These are phyloP conservation scores for Merluccius polli DNA, from an alignment of 2,797 vertebrate genomes.

Conservation along the genomic window DNA sequence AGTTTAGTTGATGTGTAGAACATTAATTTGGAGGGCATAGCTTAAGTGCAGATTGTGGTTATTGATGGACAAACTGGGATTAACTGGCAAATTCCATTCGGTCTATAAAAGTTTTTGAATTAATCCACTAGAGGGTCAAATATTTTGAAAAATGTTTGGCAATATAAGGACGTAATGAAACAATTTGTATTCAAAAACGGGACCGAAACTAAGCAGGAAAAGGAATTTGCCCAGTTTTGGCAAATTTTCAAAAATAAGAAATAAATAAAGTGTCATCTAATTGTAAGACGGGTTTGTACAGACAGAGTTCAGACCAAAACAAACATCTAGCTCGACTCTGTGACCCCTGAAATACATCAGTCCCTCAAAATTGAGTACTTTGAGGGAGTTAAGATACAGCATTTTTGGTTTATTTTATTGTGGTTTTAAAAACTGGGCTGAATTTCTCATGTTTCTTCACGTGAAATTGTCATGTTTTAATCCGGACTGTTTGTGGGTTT, in stretches of 20 bases:
- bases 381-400: background rate
- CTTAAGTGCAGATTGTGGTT: background rate
- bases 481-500: slow-evolving; percentile 4
- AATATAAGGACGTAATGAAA: slow-evolving; percentile 1
- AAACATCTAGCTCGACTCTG: background rate
- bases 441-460: slow-evolving; percentile 10
- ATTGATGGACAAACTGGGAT: too few species aligned
- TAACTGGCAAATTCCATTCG: background rate
- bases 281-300: background rate
- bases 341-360: too few species aligned
- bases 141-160: slow-evolving; percentile 5
- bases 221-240: slow-evolving; percentile 7
- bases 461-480: slow-evolving; percentile 14
- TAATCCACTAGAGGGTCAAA: too few species aligned
- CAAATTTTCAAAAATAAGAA: slow-evolving; percentile 7
- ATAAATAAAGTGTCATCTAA: slow-evolving; percentile 4
- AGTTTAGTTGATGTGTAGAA: background rate
- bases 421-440: background rate
- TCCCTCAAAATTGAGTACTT: background rate
- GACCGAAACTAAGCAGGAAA: slow-evolving; percentile 29
- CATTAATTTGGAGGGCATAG: background rate
- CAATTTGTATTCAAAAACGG: slow-evolving; percentile 20
- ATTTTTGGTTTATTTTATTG: slow-evolving; percentile 11
- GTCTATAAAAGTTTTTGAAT: too few species aligned
- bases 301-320: background rate